Percentiles rank a stretch among this genome's conserved stretches.
phyloP scores from a whole-genome alignment of 2,888 invertebrate genomes.

The Limnephilus marmoratus region DNA sequence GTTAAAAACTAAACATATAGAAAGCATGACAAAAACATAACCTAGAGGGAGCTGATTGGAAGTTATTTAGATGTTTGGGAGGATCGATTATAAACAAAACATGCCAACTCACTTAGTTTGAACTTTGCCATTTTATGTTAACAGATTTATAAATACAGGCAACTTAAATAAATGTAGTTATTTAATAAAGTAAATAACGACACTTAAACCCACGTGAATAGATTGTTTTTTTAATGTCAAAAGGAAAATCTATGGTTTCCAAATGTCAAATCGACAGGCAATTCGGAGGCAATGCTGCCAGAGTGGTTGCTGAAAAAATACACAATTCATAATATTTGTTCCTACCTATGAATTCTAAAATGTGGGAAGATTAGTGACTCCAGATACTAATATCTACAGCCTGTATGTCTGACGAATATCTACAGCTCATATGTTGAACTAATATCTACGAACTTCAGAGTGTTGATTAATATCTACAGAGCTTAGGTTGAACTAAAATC shows the following conservation, averaged over 20 bases:
- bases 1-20: neutral
- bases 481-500: no score
- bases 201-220: neutral
- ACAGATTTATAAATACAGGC: neutral
- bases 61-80: neutral
- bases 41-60: neutral
- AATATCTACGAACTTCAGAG: no score
- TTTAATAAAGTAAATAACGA: neutral
- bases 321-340: no score
- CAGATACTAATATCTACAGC: no score
- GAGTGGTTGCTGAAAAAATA: neutral
- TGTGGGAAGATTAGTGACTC: no score
- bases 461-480: no score
- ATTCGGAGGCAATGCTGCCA: neutral
- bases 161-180: neutral
- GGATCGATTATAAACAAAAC: neutral
- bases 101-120: constrained; percentile 68
- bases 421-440: no score
- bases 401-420: no score
- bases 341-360: no score
- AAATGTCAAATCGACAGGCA: neutral
- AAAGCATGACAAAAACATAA: neutral
- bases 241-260: neutral
- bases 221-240: neutral
- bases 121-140: constrained; percentile 71